Evolutionary conservation across 2,888 invertebrate genomes (phyloP).

Genomic region (Drosophila mimetica): DNA sequence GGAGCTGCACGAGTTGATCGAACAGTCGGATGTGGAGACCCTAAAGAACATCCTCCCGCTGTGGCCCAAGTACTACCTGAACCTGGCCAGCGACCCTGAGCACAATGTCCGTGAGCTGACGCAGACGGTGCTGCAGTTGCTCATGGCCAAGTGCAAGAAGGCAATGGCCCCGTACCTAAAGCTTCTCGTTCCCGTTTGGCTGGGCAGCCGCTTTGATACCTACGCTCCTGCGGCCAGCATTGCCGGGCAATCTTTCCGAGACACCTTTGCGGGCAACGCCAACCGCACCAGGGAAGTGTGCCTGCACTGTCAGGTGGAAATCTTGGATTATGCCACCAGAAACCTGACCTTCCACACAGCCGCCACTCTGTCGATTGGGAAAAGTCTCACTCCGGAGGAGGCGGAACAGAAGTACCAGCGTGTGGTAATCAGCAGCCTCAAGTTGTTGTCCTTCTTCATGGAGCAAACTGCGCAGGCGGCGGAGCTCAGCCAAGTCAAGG

Average conservation of each 20-base stretch:
- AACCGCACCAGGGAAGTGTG: constrained; percentile 92
- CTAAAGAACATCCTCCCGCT: constrained; percentile 90
- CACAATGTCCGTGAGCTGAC: constrained; percentile 93
- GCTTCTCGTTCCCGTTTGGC: constrained; percentile 92
- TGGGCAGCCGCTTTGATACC: constrained; percentile 93
- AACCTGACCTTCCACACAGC: constrained; percentile 88
- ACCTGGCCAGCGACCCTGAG: constrained; percentile 91
- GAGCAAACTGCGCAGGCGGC: constrained; percentile 86
- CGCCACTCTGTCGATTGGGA: constrained; percentile 85
- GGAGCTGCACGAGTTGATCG: constrained; percentile 90
- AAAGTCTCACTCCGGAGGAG: constrained; percentile 87
- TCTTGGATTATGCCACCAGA: constrained; percentile 89
- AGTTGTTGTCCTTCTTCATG: constrained; percentile 88
- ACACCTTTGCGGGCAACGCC: constrained; percentile 90
- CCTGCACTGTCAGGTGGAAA: constrained; percentile 92
- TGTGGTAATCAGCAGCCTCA: constrained; percentile 87
- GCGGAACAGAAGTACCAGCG: constrained; percentile 89
- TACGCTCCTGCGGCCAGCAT: constrained; percentile 93
- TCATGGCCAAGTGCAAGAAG: constrained; percentile 89
- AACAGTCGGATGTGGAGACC: constrained; percentile 87
- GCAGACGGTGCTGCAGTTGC: constrained; percentile 89
- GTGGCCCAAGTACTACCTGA: constrained; percentile 93
- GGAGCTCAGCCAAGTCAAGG: constrained; percentile 73
- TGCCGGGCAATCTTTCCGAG: constrained; percentile 88
- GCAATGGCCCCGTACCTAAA: constrained; percentile 92